These are phyloP conservation scores for Eupithecia exiguata DNA, from an alignment of 2,888 invertebrate species.

Conservation along the genomic window DNA sequence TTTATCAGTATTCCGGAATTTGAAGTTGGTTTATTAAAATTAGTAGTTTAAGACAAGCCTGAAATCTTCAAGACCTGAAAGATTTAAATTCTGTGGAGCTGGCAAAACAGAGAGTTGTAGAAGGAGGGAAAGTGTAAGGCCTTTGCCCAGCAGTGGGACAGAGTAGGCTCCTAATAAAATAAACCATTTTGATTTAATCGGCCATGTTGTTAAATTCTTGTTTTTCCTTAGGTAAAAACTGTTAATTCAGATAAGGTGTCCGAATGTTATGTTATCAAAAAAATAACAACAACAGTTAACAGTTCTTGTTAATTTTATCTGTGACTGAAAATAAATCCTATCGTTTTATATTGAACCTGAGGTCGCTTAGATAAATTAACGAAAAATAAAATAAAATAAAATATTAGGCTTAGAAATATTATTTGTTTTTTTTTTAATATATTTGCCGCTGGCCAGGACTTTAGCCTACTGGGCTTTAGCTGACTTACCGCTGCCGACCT, in stretches of 20 bases:
- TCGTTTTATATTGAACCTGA: slow-evolving; percentile 3
- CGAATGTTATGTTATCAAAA: not conserved
- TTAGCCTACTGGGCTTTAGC: no score
- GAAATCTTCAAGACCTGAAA: no score
- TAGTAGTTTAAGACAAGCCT: no score
- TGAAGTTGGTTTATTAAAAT: no score
- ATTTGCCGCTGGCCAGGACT: no score
- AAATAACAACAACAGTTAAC: not conserved
- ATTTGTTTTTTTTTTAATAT: not conserved
- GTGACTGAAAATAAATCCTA: not conserved
- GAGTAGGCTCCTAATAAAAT: not conserved
- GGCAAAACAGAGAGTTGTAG: no score
- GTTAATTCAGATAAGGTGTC: not conserved
- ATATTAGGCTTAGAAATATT: not conserved
- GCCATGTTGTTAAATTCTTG: not conserved
- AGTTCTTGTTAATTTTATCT: slow-evolving; percentile 6
- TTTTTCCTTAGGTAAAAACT: not conserved
- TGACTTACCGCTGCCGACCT: no score
- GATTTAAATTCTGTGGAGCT: no score
- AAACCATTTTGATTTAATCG: not conserved
- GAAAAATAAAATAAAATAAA: not conserved
- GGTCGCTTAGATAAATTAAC: not conserved
- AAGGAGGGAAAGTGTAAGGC: not conserved
- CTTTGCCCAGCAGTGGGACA: not conserved
- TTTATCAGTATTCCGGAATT: no score